Conservation (phyloP, 2,797 vertebrate genomes). For the Morelia viridis region DNA sequence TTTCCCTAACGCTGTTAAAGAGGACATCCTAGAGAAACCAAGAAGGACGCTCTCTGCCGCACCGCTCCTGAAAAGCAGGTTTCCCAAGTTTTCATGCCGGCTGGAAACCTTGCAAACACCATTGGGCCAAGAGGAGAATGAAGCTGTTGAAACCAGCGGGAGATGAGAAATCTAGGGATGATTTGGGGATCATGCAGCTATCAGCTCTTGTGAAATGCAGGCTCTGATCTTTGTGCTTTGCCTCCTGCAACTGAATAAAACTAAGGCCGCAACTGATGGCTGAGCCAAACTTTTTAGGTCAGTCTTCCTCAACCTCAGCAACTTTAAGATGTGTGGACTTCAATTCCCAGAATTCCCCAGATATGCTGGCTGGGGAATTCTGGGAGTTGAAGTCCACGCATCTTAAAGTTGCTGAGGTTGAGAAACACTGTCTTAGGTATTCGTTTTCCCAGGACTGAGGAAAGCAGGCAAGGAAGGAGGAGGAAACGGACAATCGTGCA, state of each 20-base stretch:
- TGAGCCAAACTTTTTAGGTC: not conserved
- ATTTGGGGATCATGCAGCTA: not conserved
- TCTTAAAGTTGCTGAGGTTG: too few species aligned
- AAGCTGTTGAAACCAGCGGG: too few species aligned
- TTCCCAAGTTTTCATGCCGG: not conserved
- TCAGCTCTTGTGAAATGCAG: not conserved
- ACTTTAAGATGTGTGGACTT: too few species aligned
- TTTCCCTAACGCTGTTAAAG: too few species aligned
- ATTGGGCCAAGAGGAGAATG: not conserved
- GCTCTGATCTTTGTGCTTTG: not conserved
- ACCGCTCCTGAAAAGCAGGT: not conserved
- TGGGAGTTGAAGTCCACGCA: too few species aligned
- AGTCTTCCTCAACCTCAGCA: too few species aligned
- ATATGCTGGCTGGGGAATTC: not conserved
- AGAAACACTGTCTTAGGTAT: too few species aligned
- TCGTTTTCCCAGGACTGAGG: not conserved
- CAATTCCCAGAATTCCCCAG: too few species aligned
- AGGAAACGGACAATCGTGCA: not conserved
- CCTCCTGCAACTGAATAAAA: not conserved
- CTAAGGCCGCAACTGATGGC: not conserved
- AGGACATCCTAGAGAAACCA: not conserved
- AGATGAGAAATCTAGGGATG: not conserved
- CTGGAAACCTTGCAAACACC: not conserved
- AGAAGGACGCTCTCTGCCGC: not conserved
- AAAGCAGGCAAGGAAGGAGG: not conserved